Conservation (phyloP, 2,113 vertebrate species). For the Podilymbus podiceps region DNA sequence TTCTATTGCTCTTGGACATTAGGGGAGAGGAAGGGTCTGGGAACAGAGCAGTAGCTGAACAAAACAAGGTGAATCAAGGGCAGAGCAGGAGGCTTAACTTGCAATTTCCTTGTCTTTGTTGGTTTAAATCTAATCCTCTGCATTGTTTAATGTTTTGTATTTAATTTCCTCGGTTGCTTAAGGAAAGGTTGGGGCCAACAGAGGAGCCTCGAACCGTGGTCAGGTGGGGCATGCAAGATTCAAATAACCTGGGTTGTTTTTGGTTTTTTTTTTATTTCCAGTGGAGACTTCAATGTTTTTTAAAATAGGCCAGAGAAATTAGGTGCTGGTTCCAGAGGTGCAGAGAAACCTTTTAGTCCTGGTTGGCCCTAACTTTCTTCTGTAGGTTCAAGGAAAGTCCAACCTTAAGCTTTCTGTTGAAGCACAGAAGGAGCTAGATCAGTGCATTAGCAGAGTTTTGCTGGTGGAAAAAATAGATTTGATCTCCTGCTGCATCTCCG, state of each 20-base stretch:
- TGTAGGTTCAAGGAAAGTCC: neutral
- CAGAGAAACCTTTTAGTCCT: neutral
- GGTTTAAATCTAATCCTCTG: constrained; percentile 3
- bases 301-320: neutral
- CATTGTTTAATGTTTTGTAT: constrained; percentile 31
- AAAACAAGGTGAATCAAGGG: constrained; percentile 57
- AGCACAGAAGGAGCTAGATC: neutral
- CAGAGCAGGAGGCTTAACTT: constrained; percentile 46
- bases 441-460: neutral
- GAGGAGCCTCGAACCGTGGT: neutral
- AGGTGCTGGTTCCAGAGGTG: neutral
- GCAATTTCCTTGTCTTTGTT: constrained; percentile 64
- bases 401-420: neutral
- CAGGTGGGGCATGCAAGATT: neutral
- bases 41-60: neutral
- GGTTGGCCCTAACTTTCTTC: neutral
- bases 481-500: neutral
- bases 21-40: neutral
- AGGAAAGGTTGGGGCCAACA: neutral
- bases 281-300: neutral
- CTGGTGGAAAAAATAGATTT: neutral
- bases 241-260: neutral
- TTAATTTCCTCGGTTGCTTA: constrained; percentile 51
- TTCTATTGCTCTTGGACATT: neutral
- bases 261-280: neutral